Evolutionary conservation across 2,888 invertebrate genomes (phyloP).

Genomic region (Limulus polyphemus): DNA sequence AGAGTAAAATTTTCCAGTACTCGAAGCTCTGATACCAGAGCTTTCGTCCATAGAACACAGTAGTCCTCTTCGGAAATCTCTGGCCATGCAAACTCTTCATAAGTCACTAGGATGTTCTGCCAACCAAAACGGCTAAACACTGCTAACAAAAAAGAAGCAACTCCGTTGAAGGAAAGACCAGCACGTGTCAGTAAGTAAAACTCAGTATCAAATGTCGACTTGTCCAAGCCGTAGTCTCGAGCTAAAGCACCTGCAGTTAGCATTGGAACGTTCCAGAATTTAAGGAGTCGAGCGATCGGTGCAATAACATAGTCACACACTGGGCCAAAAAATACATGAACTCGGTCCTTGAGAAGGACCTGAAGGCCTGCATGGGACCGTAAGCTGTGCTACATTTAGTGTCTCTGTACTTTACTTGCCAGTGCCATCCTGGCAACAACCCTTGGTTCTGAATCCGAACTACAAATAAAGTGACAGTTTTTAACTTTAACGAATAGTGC

Average conservation of each 20-base stretch:
- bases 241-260: constrained; percentile 69
- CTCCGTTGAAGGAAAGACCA: constrained; percentile 41
- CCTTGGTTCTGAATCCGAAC: constrained; percentile 34
- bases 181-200: constrained; percentile 64
- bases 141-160: constrained; percentile 10
- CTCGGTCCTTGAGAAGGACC: constrained; percentile 9
- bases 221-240: constrained; percentile 59
- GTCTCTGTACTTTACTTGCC: constrained; percentile 26
- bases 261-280: constrained; percentile 56
- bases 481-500: too few species aligned
- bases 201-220: constrained; percentile 56
- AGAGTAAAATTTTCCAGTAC: constrained; percentile 2
- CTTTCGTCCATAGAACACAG: constrained; percentile 6
- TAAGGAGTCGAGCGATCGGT: constrained; percentile 61
- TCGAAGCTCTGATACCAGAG: background rate
- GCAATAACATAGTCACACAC: constrained; percentile 40
- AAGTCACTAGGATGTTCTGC: constrained; percentile 6
- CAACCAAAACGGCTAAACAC: constrained; percentile 6
- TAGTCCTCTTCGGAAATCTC: constrained; percentile 10
- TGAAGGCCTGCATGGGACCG: constrained; percentile 42
- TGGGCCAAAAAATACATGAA: constrained; percentile 22
- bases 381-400: constrained; percentile 29
- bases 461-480: too few species aligned
- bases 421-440: constrained; percentile 43
- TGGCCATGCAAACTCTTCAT: constrained; percentile 5